phyloP scores from a whole-genome alignment of 2,888 invertebrate genomes.

The Augochlorella aurata region DNA sequence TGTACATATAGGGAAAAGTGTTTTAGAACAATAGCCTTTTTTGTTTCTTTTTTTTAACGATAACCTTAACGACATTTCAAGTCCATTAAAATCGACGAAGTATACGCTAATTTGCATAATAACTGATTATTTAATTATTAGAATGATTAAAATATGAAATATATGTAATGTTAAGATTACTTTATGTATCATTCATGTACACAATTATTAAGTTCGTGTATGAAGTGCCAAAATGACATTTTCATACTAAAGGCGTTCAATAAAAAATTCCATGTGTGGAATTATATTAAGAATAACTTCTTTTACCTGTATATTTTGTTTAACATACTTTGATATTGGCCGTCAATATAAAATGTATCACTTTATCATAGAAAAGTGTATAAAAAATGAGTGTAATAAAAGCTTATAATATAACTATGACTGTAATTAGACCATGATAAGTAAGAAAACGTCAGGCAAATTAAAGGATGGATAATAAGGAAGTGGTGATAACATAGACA shows the following conservation, averaged over 20 bases:
- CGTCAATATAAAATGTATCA: not conserved
- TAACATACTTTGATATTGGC: not conserved
- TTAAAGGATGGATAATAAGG: not conserved
- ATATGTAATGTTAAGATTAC: not conserved
- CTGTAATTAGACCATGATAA: not conserved
- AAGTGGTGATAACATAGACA: not conserved
- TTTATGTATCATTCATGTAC: not conserved
- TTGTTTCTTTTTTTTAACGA: too few relatives aligned
- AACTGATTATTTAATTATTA: not conserved
- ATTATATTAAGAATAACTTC: not conserved
- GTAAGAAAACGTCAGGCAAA: slow-evolving; percentile 46
- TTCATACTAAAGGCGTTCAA: not conserved
- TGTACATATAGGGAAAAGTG: too few relatives aligned
- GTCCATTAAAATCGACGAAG: too few relatives aligned
- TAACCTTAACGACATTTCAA: too few relatives aligned
- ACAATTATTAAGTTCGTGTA: not conserved
- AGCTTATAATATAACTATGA: not conserved
- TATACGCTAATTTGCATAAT: too few relatives aligned
- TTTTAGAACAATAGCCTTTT: too few relatives aligned
- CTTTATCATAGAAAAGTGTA: not conserved
- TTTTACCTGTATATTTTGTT: not conserved
- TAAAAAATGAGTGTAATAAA: not conserved
- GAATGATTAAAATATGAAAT: not conserved
- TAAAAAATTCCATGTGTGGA: not conserved
- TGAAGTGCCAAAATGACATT: not conserved